A percentile compares a stretch with the other conserved stretches of the same genome.
phyloP scores from a whole-genome alignment of 37 sponge, comb jelly and placozoan genomes.

The Diacarnus erythraeanus region DNA sequence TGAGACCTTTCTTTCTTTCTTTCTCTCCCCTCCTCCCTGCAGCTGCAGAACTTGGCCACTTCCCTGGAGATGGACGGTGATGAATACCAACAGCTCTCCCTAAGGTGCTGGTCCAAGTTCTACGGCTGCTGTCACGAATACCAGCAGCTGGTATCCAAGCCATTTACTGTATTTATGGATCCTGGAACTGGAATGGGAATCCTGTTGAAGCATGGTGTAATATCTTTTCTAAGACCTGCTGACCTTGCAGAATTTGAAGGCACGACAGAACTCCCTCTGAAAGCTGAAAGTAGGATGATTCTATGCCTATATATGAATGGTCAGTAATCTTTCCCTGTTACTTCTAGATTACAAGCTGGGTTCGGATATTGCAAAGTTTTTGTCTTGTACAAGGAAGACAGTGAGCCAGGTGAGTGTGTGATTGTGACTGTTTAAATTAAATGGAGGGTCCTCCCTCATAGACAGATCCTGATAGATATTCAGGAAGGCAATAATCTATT shows the following conservation, averaged over 20 bases:
- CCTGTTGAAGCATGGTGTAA: slow-evolving; percentile 21
- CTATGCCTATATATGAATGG: too few relatives aligned
- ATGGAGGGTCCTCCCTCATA: too few relatives aligned
- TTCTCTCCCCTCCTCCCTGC: neutral
- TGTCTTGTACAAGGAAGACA: neutral
- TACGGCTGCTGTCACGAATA: slow-evolving; percentile 54
- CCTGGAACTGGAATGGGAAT: slow-evolving; percentile 45
- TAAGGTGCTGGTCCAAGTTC: slow-evolving; percentile 67
- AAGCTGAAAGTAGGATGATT: slow-evolving; percentile 1
- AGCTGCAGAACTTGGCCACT: slow-evolving; percentile 32
- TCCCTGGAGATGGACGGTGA: slow-evolving; percentile 34
- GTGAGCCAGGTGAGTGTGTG: neutral
- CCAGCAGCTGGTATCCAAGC: slow-evolving; percentile 40
- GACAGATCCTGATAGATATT: too few relatives aligned
- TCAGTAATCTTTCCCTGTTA: neutral
- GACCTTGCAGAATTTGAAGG: neutral
- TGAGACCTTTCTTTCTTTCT: too few relatives aligned
- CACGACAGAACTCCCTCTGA: neutral
- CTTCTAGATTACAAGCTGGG: neutral
- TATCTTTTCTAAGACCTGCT: slow-evolving; percentile 23
- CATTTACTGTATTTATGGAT: slow-evolving; percentile 35
- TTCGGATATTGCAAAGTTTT: neutral
- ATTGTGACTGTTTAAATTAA: neutral
- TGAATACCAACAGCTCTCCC: slow-evolving; percentile 34
- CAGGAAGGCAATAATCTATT: too few relatives aligned